Percentiles rank a stretch among this genome's conserved stretches.
Evolutionary conservation across 1,140 invertebrate species (phyloP).

Genomic region (Paraescarpia echinospica): DNA sequence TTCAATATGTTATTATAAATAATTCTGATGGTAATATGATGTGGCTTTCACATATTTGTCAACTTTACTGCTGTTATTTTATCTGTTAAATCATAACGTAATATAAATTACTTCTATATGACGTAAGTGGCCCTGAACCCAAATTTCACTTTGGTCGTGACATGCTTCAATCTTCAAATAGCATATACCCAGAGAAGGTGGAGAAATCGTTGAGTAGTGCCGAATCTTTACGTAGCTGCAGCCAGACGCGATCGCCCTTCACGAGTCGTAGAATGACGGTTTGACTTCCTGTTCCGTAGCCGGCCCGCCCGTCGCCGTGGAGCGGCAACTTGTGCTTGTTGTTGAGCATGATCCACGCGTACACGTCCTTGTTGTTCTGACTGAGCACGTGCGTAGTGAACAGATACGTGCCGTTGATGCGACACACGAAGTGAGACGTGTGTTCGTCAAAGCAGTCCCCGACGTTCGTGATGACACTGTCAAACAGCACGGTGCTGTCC

Average conservation of each 20-base stretch:
- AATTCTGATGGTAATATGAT: too few relatives aligned
- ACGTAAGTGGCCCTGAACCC: not conserved
- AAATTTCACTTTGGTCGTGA: not conserved
- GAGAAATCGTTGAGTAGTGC: constrained; percentile 54
- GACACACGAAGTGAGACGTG: constrained; percentile 55
- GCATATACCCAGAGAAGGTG: constrained; percentile 54
- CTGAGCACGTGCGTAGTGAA: constrained; percentile 53
- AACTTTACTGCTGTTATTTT: too few relatives aligned
- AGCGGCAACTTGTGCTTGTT: constrained; percentile 51
- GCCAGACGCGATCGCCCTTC: constrained; percentile 53
- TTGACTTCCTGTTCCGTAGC: constrained; percentile 54
- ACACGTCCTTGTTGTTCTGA: constrained; percentile 48
- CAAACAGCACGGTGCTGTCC: constrained; percentile 52
- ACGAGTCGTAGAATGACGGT: constrained; percentile 48
- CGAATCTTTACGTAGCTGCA: constrained; percentile 52
- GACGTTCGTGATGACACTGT: constrained; percentile 51
- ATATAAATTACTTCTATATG: not conserved
- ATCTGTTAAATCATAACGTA: not conserved
- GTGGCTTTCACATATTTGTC: too few relatives aligned
- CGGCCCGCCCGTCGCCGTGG: constrained; percentile 51
- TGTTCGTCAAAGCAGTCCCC: constrained; percentile 51
- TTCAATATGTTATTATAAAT: too few relatives aligned
- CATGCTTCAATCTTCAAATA: constrained; percentile 32
- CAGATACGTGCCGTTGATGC: constrained; percentile 55
- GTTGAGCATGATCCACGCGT: constrained; percentile 57